phyloP scores from a whole-genome alignment of 2,888 invertebrate species.

The Caenorhabditis drosophilae region DNA sequence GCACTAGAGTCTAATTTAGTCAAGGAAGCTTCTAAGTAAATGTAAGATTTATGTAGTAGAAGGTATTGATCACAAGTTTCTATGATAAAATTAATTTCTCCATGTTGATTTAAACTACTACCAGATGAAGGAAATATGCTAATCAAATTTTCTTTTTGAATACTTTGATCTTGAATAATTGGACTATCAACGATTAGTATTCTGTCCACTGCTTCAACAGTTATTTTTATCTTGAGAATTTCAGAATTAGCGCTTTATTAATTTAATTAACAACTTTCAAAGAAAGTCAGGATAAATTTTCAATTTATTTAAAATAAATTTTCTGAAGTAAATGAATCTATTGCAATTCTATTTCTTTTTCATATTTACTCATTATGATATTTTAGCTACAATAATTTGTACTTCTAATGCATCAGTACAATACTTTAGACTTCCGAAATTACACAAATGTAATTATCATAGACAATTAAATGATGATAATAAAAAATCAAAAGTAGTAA shows the following conservation, averaged over 20 bases:
- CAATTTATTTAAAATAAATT: constrained; percentile 22
- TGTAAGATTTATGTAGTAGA: constrained; percentile 19
- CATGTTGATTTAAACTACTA: constrained; percentile 17
- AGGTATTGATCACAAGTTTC: constrained; percentile 35
- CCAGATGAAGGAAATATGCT: constrained; percentile 16
- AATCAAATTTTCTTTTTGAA: constrained; percentile 23
- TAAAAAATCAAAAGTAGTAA: too few relatives aligned
- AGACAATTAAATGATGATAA: too few relatives aligned
- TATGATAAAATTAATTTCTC: constrained; percentile 31
- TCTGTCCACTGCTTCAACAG: constrained; percentile 17
- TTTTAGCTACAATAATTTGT: too few relatives aligned
- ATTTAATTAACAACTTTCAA: constrained; percentile 9
- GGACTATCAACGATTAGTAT: constrained; percentile 20
- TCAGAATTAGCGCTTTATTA: constrained; percentile 1
- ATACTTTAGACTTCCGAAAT: too few relatives aligned
- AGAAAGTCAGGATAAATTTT: constrained; percentile 17
- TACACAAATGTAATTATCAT: too few relatives aligned
- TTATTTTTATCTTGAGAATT: constrained; percentile 5
- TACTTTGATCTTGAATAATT: constrained; percentile 7
- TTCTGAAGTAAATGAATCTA: constrained; percentile 26
- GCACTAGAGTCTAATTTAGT: constrained; percentile 38
- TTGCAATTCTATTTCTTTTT: constrained; percentile 32
- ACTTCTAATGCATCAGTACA: too few relatives aligned
- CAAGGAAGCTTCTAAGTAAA: constrained; percentile 32
- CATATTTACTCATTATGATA: constrained; percentile 16